Evolutionary conservation across 2,888 invertebrate species (phyloP).

Genomic region (Leucophenga montana): DNA sequence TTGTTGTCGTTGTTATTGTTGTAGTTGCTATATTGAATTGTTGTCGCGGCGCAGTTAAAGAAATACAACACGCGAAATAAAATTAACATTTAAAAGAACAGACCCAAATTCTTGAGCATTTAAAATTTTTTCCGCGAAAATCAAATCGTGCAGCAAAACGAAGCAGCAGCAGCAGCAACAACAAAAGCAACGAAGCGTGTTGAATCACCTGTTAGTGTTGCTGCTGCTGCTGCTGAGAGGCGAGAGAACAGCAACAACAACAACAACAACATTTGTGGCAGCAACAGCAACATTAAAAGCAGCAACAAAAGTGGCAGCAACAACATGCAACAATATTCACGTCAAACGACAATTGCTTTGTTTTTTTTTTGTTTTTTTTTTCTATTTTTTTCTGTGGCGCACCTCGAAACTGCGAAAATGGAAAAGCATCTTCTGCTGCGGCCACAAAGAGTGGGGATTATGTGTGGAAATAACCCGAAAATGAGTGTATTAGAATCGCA

Average conservation of each 20-base stretch:
- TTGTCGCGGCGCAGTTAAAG: slow-evolving; percentile 45
- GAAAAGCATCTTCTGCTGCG: neutral
- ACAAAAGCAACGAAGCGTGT: slow-evolving; percentile 18
- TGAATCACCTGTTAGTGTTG: slow-evolving; percentile 54
- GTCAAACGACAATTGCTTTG: slow-evolving; percentile 4
- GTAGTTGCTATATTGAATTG: slow-evolving; percentile 57
- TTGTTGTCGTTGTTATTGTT: neutral
- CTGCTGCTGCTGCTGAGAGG: neutral
- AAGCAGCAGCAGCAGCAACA: neutral
- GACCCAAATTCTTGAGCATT: slow-evolving; percentile 48
- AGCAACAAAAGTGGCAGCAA: slow-evolving; percentile 6
- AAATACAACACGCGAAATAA: slow-evolving; percentile 33
- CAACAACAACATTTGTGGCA: slow-evolving; percentile 6
- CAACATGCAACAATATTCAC: neutral
- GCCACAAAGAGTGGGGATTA: too few relatives aligned
- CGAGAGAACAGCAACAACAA: slow-evolving; percentile 20
- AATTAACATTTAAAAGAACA: slow-evolving; percentile 57
- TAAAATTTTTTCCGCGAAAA: slow-evolving; percentile 28
- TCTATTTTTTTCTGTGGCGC: too few relatives aligned
- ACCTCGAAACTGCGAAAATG: slow-evolving; percentile 20
- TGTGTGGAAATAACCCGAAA: slow-evolving; percentile 41
- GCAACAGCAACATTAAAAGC: slow-evolving; percentile 16
- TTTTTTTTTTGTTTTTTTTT: too few relatives aligned
- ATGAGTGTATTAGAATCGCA: slow-evolving; percentile 65
- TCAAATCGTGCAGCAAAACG: slow-evolving; percentile 21